phyloP scores from a whole-genome alignment of 1,140 invertebrate species.

The Brevipalpus yothersi region DNA sequence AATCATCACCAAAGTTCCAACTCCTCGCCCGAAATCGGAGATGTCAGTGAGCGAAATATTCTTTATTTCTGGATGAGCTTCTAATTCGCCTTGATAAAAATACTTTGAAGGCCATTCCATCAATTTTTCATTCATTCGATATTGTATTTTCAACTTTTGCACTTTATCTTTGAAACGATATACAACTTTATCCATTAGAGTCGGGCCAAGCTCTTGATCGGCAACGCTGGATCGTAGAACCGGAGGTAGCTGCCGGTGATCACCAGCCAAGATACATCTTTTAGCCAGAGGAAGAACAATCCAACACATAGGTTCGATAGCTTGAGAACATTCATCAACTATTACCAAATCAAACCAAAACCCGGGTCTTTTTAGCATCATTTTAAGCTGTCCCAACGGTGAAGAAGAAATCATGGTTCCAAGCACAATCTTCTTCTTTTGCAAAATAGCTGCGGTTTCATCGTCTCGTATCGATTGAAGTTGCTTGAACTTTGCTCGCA shows the following conservation, averaged over 20 bases:
- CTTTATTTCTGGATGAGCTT: conserved; percentile 49
- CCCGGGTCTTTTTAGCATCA: too few species aligned
- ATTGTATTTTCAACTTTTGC: conserved; percentile 40
- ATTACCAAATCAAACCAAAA: background rate
- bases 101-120: conserved; percentile 23
- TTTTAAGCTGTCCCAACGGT: background rate
- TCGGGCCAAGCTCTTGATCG: conserved; percentile 41
- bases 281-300: conserved; percentile 9
- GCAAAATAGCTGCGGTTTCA: too few species aligned
- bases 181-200: conserved; percentile 48
- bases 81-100: background rate
- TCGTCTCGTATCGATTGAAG: too few species aligned
- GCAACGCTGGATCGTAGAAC: conserved; percentile 40
- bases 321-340: background rate
- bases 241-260: conserved; percentile 73
- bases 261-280: conserved; percentile 71
- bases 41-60: conserved; percentile 25
- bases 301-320: background rate
- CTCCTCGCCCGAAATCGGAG: conserved; percentile 21
- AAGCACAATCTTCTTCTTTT: background rate
- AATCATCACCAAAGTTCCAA: conserved; percentile 15
- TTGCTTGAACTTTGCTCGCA: too few species aligned
- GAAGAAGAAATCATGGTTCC: background rate
- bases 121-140: conserved; percentile 73
- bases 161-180: conserved; percentile 21